Percentiles rank a stretch among this genome's conserved stretches.
Evolutionary conservation across 1,140 invertebrate species (phyloP).

Genomic region (Polypedilum vanderplanki): DNA sequence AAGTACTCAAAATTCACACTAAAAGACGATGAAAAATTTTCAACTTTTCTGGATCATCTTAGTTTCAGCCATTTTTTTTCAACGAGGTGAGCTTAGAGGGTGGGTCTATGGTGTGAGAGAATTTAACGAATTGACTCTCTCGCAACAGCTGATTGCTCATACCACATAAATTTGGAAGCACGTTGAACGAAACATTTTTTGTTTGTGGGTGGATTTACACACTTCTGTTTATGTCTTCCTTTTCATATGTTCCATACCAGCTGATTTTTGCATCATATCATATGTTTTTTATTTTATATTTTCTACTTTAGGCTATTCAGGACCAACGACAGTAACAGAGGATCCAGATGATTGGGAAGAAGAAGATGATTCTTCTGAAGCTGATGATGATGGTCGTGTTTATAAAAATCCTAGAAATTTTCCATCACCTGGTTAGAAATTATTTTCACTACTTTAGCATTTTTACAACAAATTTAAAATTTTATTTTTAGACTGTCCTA

Average conservation of each 20-base stretch:
- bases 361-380: conserved; percentile 49
- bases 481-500: conserved; percentile 55
- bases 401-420: conserved; percentile 87
- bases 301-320: background rate
- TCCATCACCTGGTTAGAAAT: conserved; percentile 54
- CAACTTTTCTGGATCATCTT: conserved; percentile 21
- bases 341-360: conserved; percentile 59
- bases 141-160: background rate
- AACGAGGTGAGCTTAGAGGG: conserved; percentile 3
- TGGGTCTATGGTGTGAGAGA: background rate
- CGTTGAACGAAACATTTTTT: conserved; percentile 9
- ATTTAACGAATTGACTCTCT: conserved; percentile 4
- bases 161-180: background rate
- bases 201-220: background rate
- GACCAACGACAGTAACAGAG: conserved; percentile 46
- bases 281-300: background rate
- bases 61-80: conserved; percentile 27
- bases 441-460: background rate
- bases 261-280: background rate
- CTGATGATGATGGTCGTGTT: conserved; percentile 55
- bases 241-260: background rate
- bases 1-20: background rate
- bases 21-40: conserved; percentile 27
- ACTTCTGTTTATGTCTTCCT: background rate
- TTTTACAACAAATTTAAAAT: background rate